phyloP scores from a whole-genome alignment of 2,888 invertebrate species.

The Uloborus plumipes region DNA sequence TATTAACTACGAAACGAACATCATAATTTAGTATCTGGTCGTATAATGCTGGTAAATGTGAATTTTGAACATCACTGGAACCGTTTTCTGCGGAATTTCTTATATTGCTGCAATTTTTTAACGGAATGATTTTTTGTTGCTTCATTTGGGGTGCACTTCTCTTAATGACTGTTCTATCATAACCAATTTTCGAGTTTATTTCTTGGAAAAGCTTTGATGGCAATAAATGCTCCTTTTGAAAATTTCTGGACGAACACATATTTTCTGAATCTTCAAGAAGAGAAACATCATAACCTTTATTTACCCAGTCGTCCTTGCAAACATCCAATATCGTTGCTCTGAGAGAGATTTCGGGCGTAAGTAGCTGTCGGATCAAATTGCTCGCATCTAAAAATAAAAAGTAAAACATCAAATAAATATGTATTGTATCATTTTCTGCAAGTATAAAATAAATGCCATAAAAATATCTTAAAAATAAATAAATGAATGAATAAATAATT shows the following conservation, averaged over 20 bases:
- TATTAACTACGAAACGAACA: slow-evolving; percentile 43
- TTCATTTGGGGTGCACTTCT: not conserved
- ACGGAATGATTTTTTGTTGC: not conserved
- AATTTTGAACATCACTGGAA: not conserved
- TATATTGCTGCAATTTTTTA: not conserved
- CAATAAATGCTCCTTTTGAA: slow-evolving; percentile 8
- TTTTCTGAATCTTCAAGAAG: slow-evolving; percentile 89
- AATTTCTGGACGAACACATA: slow-evolving; percentile 75
- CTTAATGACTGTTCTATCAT: not conserved
- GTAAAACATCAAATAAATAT: not conserved
- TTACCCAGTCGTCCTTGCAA: slow-evolving; percentile 97
- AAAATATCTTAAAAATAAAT: too few relatives aligned
- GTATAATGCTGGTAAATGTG: not conserved
- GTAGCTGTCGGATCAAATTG: slow-evolving; percentile 91
- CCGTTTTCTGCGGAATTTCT: not conserved
- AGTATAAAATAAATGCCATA: not conserved
- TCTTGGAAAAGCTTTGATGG: slow-evolving; percentile 80
- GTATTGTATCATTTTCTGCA: not conserved
- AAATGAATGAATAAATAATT: too few relatives aligned
- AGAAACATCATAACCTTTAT: slow-evolving; percentile 83
- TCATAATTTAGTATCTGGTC: slow-evolving; percentile 50
- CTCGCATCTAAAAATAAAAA: slow-evolving; percentile 82
- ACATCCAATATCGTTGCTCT: slow-evolving; percentile 94
- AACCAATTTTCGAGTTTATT: not conserved
- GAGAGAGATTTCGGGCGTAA: slow-evolving; percentile 90